These are phyloP conservation scores for Oncorhynchus mykiss DNA, from an alignment of 2,113 vertebrate species.

Conservation along the genomic window DNA sequence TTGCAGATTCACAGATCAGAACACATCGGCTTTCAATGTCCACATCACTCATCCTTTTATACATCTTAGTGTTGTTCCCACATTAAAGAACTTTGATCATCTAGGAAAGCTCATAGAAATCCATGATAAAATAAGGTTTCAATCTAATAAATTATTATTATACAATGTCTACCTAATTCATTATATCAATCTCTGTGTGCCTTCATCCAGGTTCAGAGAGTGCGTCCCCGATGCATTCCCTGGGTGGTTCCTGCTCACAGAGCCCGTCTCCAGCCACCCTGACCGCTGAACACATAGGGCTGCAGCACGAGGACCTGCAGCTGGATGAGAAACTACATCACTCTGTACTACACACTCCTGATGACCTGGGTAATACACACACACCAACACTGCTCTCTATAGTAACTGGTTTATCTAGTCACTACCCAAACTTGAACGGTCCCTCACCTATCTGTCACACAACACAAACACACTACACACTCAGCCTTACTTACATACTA, in stretches of 20 bases:
- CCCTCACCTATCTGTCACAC: too few species aligned
- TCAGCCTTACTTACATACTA: background rate
- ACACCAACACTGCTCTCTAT: background rate
- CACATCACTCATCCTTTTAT: too few species aligned
- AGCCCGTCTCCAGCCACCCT: slow-evolving; percentile 94
- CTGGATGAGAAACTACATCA: slow-evolving; percentile 97
- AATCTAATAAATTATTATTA: background rate
- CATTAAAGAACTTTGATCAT: too few species aligned
- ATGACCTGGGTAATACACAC: slow-evolving; percentile 86
- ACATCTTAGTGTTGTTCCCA: too few species aligned
- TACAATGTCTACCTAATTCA: background rate
- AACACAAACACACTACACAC: background rate
- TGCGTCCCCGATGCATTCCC: slow-evolving; percentile 90
- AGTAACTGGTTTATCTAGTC: too few species aligned
- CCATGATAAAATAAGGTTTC: too few species aligned
- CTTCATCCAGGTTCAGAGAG: slow-evolving; percentile 87
- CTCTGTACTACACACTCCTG: slow-evolving; percentile 95
- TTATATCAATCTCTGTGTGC: background rate
- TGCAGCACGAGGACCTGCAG: slow-evolving; percentile 87
- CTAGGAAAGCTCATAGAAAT: too few species aligned
- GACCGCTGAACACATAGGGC: slow-evolving; percentile 85
- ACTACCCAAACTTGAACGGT: too few species aligned
- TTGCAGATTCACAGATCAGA: slow-evolving; percentile 28
- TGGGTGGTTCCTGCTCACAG: slow-evolving; percentile 90
- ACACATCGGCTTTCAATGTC: too few species aligned